phyloP scores from a whole-genome alignment of 1,140 invertebrate genomes.

The Drosophila parvula region DNA sequence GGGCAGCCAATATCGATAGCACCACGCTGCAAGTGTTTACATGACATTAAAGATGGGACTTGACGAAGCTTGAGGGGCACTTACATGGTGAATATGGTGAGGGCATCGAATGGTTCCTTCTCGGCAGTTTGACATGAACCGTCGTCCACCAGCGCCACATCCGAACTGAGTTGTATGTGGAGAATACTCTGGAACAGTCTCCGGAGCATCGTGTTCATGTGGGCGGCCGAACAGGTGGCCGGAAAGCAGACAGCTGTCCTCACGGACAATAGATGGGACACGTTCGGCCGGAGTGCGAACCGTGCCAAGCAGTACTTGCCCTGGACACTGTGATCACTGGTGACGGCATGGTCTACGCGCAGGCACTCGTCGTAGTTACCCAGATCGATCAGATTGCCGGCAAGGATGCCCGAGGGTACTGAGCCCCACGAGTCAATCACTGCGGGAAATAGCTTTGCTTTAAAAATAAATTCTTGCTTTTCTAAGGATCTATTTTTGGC shows the following conservation, averaged over 20 bases:
- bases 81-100: conserved; percentile 66
- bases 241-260: conserved; percentile 52
- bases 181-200: conserved; percentile 28
- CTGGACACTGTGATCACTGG: conserved; percentile 17
- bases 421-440: conserved; percentile 63
- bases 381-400: conserved; percentile 49
- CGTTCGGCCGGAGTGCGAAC: not conserved
- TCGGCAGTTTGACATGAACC: conserved; percentile 38
- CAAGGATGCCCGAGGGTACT: conserved; percentile 47
- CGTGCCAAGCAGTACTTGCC: conserved; percentile 50
- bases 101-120: conserved; percentile 12
- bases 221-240: conserved; percentile 27
- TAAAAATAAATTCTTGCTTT: not conserved
- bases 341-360: conserved; percentile 18
- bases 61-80: not conserved
- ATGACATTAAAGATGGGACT: too few species aligned
- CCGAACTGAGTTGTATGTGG: conserved; percentile 4
- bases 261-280: not conserved
- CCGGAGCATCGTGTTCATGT: conserved; percentile 43
- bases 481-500: not conserved
- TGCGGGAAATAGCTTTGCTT: not conserved
- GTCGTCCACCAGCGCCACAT: conserved; percentile 15
- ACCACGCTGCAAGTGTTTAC: conserved; percentile 51
- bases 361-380: conserved; percentile 62
- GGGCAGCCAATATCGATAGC: conserved; percentile 29